Evolutionary conservation across 2,113 vertebrate genomes (phyloP).

Genomic region (Tupaia chinensis): DNA sequence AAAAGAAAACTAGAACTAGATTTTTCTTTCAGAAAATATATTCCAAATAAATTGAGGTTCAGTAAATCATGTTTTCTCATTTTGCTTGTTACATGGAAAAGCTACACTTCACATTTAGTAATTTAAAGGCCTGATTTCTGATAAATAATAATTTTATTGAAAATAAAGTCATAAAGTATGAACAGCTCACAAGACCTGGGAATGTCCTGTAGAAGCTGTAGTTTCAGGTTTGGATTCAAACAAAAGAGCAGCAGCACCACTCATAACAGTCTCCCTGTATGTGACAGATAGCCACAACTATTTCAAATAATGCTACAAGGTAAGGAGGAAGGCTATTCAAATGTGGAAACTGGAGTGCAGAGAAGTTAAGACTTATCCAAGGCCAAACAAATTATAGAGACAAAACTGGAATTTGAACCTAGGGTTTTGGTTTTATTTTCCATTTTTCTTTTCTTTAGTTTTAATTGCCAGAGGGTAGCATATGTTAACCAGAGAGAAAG

Average conservation of each 20-base stretch:
- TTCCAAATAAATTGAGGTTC: background rate
- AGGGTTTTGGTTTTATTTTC: background rate
- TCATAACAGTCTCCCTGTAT: background rate
- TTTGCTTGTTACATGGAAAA: background rate
- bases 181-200: background rate
- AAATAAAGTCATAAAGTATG: slow-evolving; percentile 11
- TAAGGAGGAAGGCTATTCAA: background rate
- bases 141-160: slow-evolving; percentile 30
- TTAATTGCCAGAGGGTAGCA: too few relatives aligned
- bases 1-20: background rate
- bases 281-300: accelerated
- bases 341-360: background rate
- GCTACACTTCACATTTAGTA: background rate
- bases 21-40: background rate
- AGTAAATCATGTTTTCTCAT: background rate
- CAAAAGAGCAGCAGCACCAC: background rate
- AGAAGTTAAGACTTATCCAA: background rate
- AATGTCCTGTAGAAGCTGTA: background rate
- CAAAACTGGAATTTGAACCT: background rate
- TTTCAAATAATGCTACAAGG: background rate
- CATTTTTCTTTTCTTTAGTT: too few relatives aligned
- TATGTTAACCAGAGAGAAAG: too few relatives aligned
- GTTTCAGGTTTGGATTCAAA: background rate
- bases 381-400: background rate
- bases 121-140: slow-evolving; percentile 10